phyloP scores from a whole-genome alignment of 1,140 invertebrate genomes.

The Drosophila micromelanica region DNA sequence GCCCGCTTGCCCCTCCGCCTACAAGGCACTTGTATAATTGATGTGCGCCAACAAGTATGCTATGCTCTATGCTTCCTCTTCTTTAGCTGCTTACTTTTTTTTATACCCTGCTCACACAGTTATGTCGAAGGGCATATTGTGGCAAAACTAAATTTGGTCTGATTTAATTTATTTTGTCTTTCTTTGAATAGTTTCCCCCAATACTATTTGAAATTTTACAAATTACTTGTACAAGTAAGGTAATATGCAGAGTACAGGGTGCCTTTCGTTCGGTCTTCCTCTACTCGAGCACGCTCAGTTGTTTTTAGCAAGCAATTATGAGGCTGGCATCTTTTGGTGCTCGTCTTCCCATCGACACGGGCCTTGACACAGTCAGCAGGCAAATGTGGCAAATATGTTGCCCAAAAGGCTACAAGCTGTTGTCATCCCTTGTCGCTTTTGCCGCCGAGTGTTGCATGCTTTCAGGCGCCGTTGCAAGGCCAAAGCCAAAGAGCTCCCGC shows the following conservation, averaged over 20 bases:
- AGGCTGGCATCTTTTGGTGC: not conserved
- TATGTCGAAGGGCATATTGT: not conserved
- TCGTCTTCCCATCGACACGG: conserved; percentile 24
- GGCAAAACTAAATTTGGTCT: too few relatives aligned
- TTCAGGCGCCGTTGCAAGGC: conserved; percentile 66
- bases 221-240: too few relatives aligned
- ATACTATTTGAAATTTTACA: too few relatives aligned
- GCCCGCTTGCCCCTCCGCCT: not conserved
- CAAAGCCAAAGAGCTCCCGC: conserved; percentile 36
- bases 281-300: not conserved
- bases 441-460: conserved; percentile 55
- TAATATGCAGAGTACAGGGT: not conserved
- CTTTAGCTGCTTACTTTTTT: not conserved
- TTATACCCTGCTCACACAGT: not conserved
- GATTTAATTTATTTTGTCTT: too few relatives aligned
- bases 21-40: conserved; percentile 65
- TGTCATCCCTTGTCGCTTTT: conserved; percentile 9
- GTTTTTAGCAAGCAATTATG: conserved; percentile 10
- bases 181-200: too few relatives aligned
- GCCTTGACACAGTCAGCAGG: conserved; percentile 72
- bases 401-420: conserved; percentile 16
- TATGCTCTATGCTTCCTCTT: conserved; percentile 1
- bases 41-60: conserved; percentile 54
- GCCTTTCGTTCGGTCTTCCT: not conserved
- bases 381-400: conserved; percentile 23